phyloP scores from a whole-genome alignment of 2,797 vertebrate genomes.

The Tokudaia tokunoshimensis region DNA sequence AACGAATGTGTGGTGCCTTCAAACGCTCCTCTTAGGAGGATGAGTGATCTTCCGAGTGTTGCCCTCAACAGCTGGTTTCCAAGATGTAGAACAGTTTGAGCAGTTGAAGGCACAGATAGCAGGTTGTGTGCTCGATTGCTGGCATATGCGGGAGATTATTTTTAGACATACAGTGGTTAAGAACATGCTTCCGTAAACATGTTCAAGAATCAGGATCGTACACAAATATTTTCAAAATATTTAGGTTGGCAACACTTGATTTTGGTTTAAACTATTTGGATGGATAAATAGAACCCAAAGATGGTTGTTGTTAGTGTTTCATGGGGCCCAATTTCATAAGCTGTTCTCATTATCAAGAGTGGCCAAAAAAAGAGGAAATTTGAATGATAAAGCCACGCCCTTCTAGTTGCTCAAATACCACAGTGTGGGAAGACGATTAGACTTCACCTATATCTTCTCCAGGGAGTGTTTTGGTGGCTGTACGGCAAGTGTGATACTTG shows the following conservation, averaged over 20 bases:
- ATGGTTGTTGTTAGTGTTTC: not conserved
- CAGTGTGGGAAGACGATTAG: not conserved
- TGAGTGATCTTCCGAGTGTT: not conserved
- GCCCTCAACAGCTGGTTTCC: constrained; percentile 65
- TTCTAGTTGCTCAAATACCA: not conserved
- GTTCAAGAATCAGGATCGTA: constrained; percentile 4
- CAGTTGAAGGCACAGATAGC: constrained; percentile 32
- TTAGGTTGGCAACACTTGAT: constrained; percentile 36
- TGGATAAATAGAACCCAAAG: not conserved
- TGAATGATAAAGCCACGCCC: not conserved
- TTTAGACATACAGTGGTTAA: constrained; percentile 39
- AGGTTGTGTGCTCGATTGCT: constrained; percentile 1
- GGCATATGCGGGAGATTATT: constrained; percentile 33
- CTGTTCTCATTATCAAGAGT: not conserved
- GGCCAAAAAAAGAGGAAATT: not conserved
- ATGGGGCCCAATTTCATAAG: not conserved
- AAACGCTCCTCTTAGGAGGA: not conserved
- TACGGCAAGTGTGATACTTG: not conserved
- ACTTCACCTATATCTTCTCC: not conserved
- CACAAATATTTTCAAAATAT: constrained; percentile 50
- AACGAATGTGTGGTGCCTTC: not conserved
- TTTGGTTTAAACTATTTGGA: constrained; percentile 7
- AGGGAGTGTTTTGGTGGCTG: not conserved
- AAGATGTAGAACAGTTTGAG: constrained; percentile 39
- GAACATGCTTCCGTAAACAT: constrained; percentile 14